Percentiles rank a stretch among this genome's conserved stretches.
Conservation (phyloP, 1,140 invertebrate genomes). For the Geopemphigus sp. region DNA sequence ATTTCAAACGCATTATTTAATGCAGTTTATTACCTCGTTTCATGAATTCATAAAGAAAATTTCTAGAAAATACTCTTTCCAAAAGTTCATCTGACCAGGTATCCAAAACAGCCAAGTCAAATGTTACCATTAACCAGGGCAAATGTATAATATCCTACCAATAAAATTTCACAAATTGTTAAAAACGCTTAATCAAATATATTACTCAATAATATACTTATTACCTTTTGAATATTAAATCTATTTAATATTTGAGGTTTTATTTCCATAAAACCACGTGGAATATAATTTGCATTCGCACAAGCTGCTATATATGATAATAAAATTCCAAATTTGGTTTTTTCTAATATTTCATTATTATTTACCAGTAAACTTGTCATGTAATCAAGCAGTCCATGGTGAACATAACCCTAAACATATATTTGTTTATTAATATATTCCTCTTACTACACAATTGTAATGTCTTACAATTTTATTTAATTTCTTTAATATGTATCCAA, state of each 20-base stretch:
- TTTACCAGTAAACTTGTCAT: neutral
- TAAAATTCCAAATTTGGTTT: conserved; percentile 55
- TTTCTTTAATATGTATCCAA: conserved; percentile 6
- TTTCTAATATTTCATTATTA: conserved; percentile 38
- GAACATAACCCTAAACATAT: conserved; percentile 33
- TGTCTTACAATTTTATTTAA: conserved; percentile 36
- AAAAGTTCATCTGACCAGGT: conserved; percentile 60
- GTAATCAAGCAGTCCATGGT: conserved; percentile 5
- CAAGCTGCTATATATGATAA: conserved; percentile 59
- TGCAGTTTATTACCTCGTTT: neutral
- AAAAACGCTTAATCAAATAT: neutral
- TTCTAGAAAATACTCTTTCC: conserved; percentile 53
- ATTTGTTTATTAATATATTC: neutral
- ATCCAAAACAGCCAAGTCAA: conserved; percentile 60
- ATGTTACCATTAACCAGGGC: conserved; percentile 58
- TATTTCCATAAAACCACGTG: conserved; percentile 60
- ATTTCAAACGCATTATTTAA: neutral
- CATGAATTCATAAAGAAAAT: conserved; percentile 28
- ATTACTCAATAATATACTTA: neutral
- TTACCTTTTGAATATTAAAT: conserved; percentile 53
- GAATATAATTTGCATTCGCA: conserved; percentile 62
- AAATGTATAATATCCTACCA: conserved; percentile 54
- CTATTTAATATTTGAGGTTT: conserved; percentile 56
- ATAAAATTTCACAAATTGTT: neutral
- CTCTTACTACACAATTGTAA: neutral